Evolutionary conservation across 2,888 invertebrate species (phyloP), one percentile per base, ranked within the genome.

Genomic region (Epistrophe grossulariae): DNA sequence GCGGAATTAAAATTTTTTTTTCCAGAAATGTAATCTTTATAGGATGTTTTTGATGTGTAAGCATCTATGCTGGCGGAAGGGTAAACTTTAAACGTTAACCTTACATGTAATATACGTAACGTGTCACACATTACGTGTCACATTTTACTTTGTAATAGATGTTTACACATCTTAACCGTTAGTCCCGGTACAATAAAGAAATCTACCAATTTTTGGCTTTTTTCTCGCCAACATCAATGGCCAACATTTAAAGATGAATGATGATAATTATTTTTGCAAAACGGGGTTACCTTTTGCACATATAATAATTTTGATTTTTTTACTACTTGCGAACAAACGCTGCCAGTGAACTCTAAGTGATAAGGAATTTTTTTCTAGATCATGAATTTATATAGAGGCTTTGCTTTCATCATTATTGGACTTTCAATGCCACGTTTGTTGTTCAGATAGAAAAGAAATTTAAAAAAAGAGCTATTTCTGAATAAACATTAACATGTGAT

Each of bases 371-470:
- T 19, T 1, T 60, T 82, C 35, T 38, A 28, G 28, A 24, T 52
- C 68, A 50, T 38, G 8, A 19, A 50, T 9, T 38, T 24, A 72
- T 57, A 72, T 57, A 77, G 40, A 64, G 48, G 57, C 48, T 43
- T 19, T 15, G 2, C 9, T 72, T 40, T 68, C 55, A 35, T 57
- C 38, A 50, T 50, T 15, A 10, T 62, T 31, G n/a, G n/a, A 13
- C 31, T 43, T 57, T 68, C 78, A 77, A 77, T 66, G 57, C 13
- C 71, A 78, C 38, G 50, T 60, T 77, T 52, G 4, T 62, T 7
- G n/a, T 17, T 59, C 7, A 68, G 19, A 10, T 19, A 50, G 15
- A 31, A 4, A 31, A 0, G 13, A 17, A 24, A 24, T 24, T 28
- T 3, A 45, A 15, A 28, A 19, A 10, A 43, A 43, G n/a, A 8